A percentile compares a stretch with the other conserved stretches of the same genome.
phyloP scores from a whole-genome alignment of 2,888 invertebrate genomes.

The Onchidella celtica region DNA sequence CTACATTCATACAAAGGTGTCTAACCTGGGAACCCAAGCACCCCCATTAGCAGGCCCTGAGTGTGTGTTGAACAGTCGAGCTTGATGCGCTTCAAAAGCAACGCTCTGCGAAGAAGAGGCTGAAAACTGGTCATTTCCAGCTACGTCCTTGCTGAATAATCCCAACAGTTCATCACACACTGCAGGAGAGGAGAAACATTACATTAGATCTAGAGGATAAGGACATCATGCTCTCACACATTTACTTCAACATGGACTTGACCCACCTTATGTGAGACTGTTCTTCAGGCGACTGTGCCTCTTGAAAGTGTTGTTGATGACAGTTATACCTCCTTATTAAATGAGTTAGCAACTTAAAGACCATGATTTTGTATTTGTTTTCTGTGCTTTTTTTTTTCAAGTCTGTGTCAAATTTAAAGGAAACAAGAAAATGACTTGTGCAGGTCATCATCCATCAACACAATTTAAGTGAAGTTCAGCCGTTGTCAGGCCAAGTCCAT shows the following conservation, averaged over 20 bases:
- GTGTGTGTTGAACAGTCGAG: conserved; percentile 55
- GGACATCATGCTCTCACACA: neutral
- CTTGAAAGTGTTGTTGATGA: too few relatives aligned
- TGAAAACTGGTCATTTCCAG: conserved; percentile 59
- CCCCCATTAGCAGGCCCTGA: conserved; percentile 50
- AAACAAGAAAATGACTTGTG: too few relatives aligned
- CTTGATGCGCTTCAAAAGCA: conserved; percentile 58
- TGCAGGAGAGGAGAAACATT: conserved; percentile 47
- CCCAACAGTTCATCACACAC: conserved; percentile 64
- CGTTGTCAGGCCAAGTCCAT: too few relatives aligned
- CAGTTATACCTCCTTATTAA: neutral
- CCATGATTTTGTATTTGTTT: too few relatives aligned
- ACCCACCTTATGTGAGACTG: neutral
- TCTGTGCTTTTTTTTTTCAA: too few relatives aligned
- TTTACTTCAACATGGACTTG: conserved; percentile 22
- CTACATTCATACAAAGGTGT: conserved; percentile 28
- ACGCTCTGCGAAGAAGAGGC: conserved; percentile 60
- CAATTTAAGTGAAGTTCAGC: too few relatives aligned
- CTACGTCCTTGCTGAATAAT: conserved; percentile 53
- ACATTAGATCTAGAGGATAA: conserved; percentile 40
- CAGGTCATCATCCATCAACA: too few relatives aligned
- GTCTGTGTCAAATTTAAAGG: too few relatives aligned
- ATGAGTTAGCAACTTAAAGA: too few relatives aligned
- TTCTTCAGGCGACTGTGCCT: neutral
- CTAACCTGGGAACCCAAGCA: conserved; percentile 67